Conservation (phyloP, 2,797 vertebrate genomes). For the Remorina albescens region DNA sequence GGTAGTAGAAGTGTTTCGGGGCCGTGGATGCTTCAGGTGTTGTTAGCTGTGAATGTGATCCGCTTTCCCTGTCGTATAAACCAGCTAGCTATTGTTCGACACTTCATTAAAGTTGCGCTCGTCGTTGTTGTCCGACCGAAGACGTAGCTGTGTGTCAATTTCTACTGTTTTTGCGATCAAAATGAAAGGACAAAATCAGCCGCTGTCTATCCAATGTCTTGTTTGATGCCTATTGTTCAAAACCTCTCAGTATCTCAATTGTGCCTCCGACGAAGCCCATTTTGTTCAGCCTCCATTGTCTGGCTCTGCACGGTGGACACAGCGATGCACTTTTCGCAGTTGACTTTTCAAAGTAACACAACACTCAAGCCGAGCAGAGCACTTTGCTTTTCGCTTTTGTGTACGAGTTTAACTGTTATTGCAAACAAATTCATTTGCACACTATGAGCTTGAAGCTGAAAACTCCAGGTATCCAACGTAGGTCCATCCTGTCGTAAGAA, state of each 20-base stretch:
- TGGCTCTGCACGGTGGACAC: slow-evolving; percentile 39
- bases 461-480: neutral
- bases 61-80: slow-evolving; percentile 15
- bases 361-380: neutral
- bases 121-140: slow-evolving; percentile 34
- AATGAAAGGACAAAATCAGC: neutral
- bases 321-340: slow-evolving; percentile 45
- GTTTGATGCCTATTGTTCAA: slow-evolving; percentile 6
- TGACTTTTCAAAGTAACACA: slow-evolving; percentile 17
- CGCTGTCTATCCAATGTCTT: neutral
- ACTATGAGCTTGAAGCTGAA: neutral
- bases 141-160: slow-evolving; percentile 4
- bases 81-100: slow-evolving; percentile 77
- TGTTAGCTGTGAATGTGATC: slow-evolving; percentile 5
- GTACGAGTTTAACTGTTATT: neutral
- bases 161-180: slow-evolving; percentile 4
- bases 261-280: slow-evolving; percentile 34
- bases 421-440: neutral
- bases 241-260: slow-evolving; percentile 28
- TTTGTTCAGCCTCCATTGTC: slow-evolving; percentile 72
- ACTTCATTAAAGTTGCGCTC: slow-evolving; percentile 72
- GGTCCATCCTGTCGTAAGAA: neutral
- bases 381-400: neutral
- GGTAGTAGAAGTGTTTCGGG: accelerated
- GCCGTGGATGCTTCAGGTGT: neutral